These are phyloP conservation scores for Anoura caudifer DNA, from an alignment of 2,113 vertebrate genomes.

Conservation along the genomic window DNA sequence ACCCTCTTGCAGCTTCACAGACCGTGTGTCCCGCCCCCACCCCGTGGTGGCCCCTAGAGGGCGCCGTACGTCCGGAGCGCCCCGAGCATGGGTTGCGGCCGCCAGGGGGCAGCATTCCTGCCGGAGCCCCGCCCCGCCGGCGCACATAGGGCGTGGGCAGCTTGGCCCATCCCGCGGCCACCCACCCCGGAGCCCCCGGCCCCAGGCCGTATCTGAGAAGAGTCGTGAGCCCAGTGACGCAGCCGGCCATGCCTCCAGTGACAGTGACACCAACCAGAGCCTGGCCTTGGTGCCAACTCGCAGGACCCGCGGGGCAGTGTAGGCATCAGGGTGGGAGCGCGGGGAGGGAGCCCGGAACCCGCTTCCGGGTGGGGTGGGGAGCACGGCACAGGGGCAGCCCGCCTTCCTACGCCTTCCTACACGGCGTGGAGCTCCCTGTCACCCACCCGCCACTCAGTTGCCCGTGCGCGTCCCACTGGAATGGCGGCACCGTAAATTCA, in stretches of 20 bases:
- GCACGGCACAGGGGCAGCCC: not conserved
- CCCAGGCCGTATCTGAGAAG: not conserved
- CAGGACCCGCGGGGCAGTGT: not conserved
- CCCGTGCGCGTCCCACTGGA: too few relatives aligned
- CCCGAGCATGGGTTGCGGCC: rapidly evolving
- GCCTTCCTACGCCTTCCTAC: too few relatives aligned
- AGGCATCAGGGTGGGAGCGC: not conserved
- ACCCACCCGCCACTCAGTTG: too few relatives aligned
- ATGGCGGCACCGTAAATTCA: not conserved
- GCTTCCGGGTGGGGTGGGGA: too few relatives aligned
- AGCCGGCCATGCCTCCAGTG: not conserved
- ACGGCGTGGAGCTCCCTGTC: too few relatives aligned
- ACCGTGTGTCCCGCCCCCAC: not conserved
- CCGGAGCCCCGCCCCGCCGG: not conserved
- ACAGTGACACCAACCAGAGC: not conserved
- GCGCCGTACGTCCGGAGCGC: not conserved
- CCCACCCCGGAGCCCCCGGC: rapidly evolving
- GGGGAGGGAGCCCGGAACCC: not conserved
- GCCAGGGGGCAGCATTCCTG: not conserved
- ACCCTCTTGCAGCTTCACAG: rapidly evolving
- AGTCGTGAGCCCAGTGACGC: not conserved
- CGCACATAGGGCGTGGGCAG: not conserved
- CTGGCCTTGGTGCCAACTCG: not conserved
- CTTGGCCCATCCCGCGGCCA: not conserved
- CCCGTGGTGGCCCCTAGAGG: not conserved